phyloP scores from a whole-genome alignment of 2,797 vertebrate species.

The Ctenopoma multispine region DNA sequence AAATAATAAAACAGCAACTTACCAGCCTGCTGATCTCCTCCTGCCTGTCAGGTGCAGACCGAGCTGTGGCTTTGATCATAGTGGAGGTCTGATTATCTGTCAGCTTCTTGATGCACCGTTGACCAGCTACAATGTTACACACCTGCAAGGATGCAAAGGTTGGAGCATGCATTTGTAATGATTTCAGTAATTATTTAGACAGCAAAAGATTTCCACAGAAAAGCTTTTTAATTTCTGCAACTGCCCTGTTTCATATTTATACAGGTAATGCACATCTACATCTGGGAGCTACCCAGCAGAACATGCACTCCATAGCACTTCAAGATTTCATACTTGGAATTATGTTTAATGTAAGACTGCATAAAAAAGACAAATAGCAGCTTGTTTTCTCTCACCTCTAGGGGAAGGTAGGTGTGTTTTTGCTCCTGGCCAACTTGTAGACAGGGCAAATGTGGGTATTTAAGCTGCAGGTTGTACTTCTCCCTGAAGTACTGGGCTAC shows the following conservation, averaged over 20 bases:
- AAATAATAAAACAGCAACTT: slow-evolving; percentile 73
- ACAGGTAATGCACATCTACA: neutral
- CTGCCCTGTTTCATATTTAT: neutral
- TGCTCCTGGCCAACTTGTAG: slow-evolving; percentile 99
- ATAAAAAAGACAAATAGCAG: neutral
- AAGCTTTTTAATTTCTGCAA: neutral
- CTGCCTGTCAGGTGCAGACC: slow-evolving; percentile 96
- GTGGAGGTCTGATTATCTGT: slow-evolving; percentile 99
- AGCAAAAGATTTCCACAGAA: neutral
- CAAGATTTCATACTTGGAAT: slow-evolving; percentile 7
- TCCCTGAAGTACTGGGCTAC: slow-evolving; percentile 99
- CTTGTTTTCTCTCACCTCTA: slow-evolving; percentile 89
- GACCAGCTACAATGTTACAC: slow-evolving; percentile 98
- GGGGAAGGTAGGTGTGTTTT: slow-evolving; percentile 98
- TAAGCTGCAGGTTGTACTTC: slow-evolving; percentile 98
- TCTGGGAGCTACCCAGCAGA: neutral
- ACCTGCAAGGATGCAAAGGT: slow-evolving; percentile 83
- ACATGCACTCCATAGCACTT: neutral
- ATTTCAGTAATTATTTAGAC: neutral
- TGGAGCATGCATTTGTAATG: neutral
- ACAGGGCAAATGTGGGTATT: slow-evolving; percentile 98
- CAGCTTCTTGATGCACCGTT: slow-evolving; percentile 98
- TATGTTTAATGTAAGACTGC: neutral
- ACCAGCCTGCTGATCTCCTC: slow-evolving; percentile 99
- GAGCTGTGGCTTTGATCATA: slow-evolving; percentile 99